These are phyloP conservation scores for Strigamia transsilvanica DNA, from an alignment of 2,888 invertebrate genomes.

Conservation along the genomic window DNA sequence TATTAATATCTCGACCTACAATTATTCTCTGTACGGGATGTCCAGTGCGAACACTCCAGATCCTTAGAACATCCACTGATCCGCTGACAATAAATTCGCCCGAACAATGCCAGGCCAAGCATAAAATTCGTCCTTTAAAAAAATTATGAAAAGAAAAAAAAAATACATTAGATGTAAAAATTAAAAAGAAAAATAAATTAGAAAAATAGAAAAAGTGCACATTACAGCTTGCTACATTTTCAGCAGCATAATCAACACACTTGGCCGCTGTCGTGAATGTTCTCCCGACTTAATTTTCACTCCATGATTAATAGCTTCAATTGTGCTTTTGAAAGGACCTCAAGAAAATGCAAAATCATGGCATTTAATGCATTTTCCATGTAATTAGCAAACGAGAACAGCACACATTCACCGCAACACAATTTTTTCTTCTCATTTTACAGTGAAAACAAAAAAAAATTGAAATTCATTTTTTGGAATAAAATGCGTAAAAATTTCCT, in stretches of 20 bases:
- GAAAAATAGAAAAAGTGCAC: constrained; percentile 42
- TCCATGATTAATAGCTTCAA: constrained; percentile 40
- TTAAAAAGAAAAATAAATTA: constrained; percentile 20
- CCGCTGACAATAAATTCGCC: constrained; percentile 80
- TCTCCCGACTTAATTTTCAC: constrained; percentile 23
- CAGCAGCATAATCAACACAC: constrained; percentile 37
- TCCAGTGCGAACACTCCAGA: constrained; percentile 86
- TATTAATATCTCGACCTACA: constrained; percentile 72
- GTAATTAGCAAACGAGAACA: constrained; percentile 39
- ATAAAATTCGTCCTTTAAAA: constrained; percentile 75
- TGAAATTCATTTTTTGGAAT: background rate
- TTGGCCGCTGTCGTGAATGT: constrained; percentile 31
- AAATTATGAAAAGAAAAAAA: background rate
- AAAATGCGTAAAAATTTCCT: background rate
- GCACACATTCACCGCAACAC: constrained; percentile 6
- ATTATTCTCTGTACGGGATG: constrained; percentile 84
- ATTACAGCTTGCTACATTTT: constrained; percentile 44
- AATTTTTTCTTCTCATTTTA: background rate
- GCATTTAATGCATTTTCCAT: constrained; percentile 36
- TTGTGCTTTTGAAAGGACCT: constrained; percentile 39
- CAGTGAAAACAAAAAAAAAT: background rate
- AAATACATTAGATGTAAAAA: constrained; percentile 28
- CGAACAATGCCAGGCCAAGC: constrained; percentile 81
- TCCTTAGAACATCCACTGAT: constrained; percentile 80
- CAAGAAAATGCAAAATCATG: constrained; percentile 40